A percentile compares a stretch with the other conserved stretches of the same genome.
Conservation (phyloP, 2,113 vertebrate genomes). For the Hepsetus odoe region DNA sequence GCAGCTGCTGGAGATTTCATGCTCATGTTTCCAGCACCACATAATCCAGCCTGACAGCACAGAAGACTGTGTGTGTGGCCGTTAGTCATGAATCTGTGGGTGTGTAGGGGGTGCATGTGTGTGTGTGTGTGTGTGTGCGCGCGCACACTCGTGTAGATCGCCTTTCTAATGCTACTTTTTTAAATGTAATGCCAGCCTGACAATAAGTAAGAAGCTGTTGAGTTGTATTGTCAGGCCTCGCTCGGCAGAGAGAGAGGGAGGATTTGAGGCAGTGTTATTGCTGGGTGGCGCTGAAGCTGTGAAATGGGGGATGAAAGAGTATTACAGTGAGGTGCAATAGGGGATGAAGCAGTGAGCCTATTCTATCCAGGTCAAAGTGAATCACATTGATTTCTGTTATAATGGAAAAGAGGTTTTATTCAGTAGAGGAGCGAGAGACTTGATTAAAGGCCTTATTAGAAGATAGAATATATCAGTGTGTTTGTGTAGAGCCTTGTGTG, state of each 20-base stretch:
- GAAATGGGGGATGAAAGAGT: conserved; percentile 21
- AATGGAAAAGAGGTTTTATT: not conserved
- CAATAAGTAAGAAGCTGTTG: not conserved
- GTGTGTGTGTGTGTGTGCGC: not conserved
- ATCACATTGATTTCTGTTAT: not conserved
- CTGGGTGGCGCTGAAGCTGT: conserved; percentile 9
- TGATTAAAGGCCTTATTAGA: not conserved
- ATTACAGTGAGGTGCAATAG: not conserved
- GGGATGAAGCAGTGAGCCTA: not conserved
- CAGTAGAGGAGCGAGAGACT: not conserved
- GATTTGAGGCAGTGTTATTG: conserved; percentile 12
- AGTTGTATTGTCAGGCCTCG: conserved; percentile 10
- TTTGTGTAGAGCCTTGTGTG: not conserved
- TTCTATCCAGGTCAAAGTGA: not conserved
- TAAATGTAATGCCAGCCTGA: not conserved
- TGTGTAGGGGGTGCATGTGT: conserved; percentile 25
- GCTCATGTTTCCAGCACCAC: conserved; percentile 59
- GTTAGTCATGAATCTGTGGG: conserved; percentile 28
- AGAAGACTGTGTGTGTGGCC: conserved; percentile 58
- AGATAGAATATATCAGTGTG: not conserved
- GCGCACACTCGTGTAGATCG: not conserved
- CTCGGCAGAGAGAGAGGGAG: not conserved
- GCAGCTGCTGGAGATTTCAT: conserved; percentile 68
- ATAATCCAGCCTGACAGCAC: conserved; percentile 68
- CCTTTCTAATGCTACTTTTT: not conserved